Evolutionary conservation across 2,113 vertebrate genomes (phyloP).

Genomic region (Struthidea cinerea): DNA sequence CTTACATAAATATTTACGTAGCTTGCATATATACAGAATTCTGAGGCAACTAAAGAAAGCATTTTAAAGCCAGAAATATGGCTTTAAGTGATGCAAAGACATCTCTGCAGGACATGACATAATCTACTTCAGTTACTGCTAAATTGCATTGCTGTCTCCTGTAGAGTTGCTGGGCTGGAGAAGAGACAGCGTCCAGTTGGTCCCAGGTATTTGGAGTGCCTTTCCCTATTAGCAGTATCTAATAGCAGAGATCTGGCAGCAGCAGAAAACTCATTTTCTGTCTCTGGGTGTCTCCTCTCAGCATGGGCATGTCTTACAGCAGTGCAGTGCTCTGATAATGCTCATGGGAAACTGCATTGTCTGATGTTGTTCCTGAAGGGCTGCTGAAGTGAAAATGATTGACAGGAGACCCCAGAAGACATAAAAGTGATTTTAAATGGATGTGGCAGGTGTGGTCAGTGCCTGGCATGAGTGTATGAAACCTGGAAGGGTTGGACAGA

Average conservation of each 20-base stretch:
- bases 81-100: neutral
- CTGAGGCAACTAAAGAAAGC: neutral
- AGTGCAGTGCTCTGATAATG: neutral
- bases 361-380: neutral
- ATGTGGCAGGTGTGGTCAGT: neutral
- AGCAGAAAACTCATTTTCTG: neutral
- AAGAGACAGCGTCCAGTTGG: neutral
- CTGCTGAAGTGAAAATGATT: neutral
- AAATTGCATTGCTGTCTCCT: neutral
- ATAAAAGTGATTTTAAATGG: neutral
- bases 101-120: neutral
- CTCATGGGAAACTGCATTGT: neutral
- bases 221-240: neutral
- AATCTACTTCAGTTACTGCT: neutral
- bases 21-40: neutral
- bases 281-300: neutral
- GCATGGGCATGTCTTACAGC: neutral
- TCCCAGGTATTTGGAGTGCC: neutral
- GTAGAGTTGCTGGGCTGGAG: neutral
- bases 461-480: neutral
- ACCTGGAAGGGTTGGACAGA: neutral
- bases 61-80: neutral
- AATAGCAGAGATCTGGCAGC: neutral
- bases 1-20: neutral
- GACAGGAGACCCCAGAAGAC: neutral